Base-by-base conservation (phyloP, 2,888 invertebrate genomes). In the Leptogaster cylindrica region DNA sequence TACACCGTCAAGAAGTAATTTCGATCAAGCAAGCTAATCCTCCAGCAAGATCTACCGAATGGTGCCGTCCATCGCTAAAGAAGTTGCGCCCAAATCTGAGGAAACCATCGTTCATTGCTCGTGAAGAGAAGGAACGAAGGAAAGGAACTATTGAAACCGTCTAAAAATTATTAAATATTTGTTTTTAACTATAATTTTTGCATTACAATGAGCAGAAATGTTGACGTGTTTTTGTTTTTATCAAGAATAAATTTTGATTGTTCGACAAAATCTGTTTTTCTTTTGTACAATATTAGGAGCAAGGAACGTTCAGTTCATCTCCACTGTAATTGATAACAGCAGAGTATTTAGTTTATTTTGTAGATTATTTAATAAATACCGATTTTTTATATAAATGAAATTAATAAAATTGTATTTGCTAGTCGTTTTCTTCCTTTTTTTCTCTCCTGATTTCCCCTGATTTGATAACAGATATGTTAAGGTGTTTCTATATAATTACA, bases 31-130 rank as follows among this genome's bases (percentile, higher is more conserved):
- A n/a, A 71, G 71, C 48, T 72, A 73, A 8, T 33, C 63, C 27
- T 55, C 70, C 18, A 65, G 55, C 39, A 28, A 18, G 46, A 44
- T 55, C 10, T 64, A 12, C 69, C 66, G 41, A 77, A 76, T 67
- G 74, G 74, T 33, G 71, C 66, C n/a, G n/a, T n/a, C 52, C 20
- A 70, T 76, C 68, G 75, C 75, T n/a, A 73, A 76, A 63, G 75
- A 77, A 71, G 75, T 76, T 14, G 46, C 74, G 16, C 72, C 73
- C 10, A 80, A 76, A n/a, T 91, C 91, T 0, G 90, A 89, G 77
- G 92, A 92, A 75, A 92, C 91, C 0, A n/a, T 91, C 91, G 0
- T 92, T 92, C 76, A 91, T 91, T 70, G 88, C 88, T 81, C 20
- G 84, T 63, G 81, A 81, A 68, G 82, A 85, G 70, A 82, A 84